Evolutionary conservation across 2,888 invertebrate genomes (phyloP).

Genomic region (Ethmia dodecea): DNA sequence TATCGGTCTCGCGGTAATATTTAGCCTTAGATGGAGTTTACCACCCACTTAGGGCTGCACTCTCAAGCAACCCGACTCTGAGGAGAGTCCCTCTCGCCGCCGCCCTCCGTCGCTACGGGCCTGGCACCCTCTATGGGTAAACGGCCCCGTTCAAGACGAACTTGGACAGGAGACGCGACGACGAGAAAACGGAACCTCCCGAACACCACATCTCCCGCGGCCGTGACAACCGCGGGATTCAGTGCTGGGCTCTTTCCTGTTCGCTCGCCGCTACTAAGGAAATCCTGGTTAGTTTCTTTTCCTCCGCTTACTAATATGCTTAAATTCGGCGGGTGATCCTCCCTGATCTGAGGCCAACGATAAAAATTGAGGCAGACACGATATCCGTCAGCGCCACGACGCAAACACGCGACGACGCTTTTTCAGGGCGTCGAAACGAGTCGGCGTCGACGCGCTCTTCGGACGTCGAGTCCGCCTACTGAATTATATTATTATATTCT

Average conservation of each 20-base stretch:
- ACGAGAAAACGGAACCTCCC: conserved; percentile 53
- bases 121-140: conserved; percentile 73
- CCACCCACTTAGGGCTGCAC: conserved; percentile 80
- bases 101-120: conserved; percentile 59
- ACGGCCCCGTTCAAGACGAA: conserved; percentile 70
- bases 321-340: conserved; percentile 73
- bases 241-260: conserved; percentile 80
- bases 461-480: conserved; percentile 23
- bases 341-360: conserved; percentile 58
- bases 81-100: conserved; percentile 36
- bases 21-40: conserved; percentile 78
- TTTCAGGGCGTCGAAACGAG: conserved; percentile 11
- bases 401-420: conserved; percentile 15
- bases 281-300: conserved; percentile 78
- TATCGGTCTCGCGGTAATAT: conserved; percentile 81
- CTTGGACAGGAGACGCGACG: conserved; percentile 48
- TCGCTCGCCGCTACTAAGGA: conserved; percentile 49
- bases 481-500: no score
- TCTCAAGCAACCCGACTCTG: conserved; percentile 78
- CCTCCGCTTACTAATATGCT: conserved; percentile 84
- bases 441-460: conserved; percentile 28
- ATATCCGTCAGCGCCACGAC: conserved; percentile 23
- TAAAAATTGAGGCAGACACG: conserved; percentile 25
- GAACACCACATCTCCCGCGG: conserved; percentile 74
- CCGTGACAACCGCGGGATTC: conserved; percentile 57